Evolutionary conservation across 2,797 vertebrate species (phyloP), one percentile per base, ranked within the genome.

Genomic region (Halcyon badia): DNA sequence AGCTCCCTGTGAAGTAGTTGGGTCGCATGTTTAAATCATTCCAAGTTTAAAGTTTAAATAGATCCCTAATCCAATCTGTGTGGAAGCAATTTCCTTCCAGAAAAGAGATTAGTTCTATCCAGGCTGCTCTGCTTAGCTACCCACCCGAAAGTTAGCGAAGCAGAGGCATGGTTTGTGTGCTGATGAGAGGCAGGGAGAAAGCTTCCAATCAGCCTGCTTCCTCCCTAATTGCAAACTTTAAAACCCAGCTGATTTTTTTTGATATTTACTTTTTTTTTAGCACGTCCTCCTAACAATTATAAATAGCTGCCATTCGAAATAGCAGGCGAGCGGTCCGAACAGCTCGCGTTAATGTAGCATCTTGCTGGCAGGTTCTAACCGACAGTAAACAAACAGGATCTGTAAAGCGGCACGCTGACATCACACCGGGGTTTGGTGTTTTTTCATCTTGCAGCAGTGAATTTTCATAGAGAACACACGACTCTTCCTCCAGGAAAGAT

Each of bases 261-360:
- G 37, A 39, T 39, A 18, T 9, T 18, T 42, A 18, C 16, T 18
- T 42, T 42, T 42, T 42, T 18, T 42, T 42, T 42, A 42, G 84
- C 92, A 91, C 91, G 37, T 94, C 97, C 97, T 92, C 77, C 96
- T 87, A 85, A 93, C 87, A 94, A 95, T 97, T 97, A 98, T 96
- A 97, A 98, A 97, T 97, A 97, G 96, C 94, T 96, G 90, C 92
- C 94, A 91, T 94, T 97, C 93, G 82, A 80, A 97, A 95, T 72
- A 94, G 95, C 94, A 15, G 28, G 56, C 56, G 93, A 94, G 95
- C 56, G 91, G 87, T 91, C 64, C 72, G n/a, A 62, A 84, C 95
- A 95, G 94, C 91, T 90, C 79, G 92, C 94, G 92, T 81, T 80
- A 49, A 87, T 93, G 94, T 94, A 96, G 79, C 86, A 90, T 94